A percentile compares a stretch with the other conserved stretches of the same genome.
Conservation (phyloP, 2,888 invertebrate species). For the Cataglyphis cursor region DNA sequence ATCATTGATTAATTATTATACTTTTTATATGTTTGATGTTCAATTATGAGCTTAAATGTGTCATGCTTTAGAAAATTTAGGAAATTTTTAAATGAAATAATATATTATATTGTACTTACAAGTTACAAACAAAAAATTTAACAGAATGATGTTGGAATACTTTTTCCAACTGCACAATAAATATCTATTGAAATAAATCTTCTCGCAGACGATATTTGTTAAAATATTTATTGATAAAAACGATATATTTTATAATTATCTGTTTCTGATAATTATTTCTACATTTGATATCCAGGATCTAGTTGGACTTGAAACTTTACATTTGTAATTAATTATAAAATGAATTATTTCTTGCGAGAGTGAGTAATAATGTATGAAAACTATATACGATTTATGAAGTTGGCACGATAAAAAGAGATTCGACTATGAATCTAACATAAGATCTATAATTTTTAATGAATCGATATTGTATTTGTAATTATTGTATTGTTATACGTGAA, state of each 20-base stretch:
- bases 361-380: slow-evolving; percentile 13
- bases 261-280: slow-evolving; percentile 41
- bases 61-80: not conserved
- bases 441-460: not conserved
- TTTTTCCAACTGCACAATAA: slow-evolving; percentile 30
- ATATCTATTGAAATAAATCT: slow-evolving; percentile 6
- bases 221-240: not conserved
- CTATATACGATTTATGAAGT: slow-evolving; percentile 30
- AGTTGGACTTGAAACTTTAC: slow-evolving; percentile 42
- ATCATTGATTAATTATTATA: slow-evolving; percentile 25
- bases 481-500: not conserved
- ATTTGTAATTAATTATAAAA: slow-evolving; percentile 53
- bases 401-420: slow-evolving; percentile 20
- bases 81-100: slow-evolving; percentile 16
- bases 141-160: slow-evolving; percentile 23
- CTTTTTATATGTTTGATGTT: not conserved
- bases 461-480: not conserved
- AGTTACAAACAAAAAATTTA: slow-evolving; percentile 9
- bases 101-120: not conserved
- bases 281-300: slow-evolving; percentile 40
- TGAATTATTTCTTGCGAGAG: slow-evolving; percentile 7
- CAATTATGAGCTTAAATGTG: not conserved
- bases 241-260: slow-evolving; percentile 26
- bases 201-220: not conserved
- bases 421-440: slow-evolving; percentile 7